Base-by-base conservation (phyloP, 2,797 vertebrate genomes). In the Denticeps clupeoides region DNA sequence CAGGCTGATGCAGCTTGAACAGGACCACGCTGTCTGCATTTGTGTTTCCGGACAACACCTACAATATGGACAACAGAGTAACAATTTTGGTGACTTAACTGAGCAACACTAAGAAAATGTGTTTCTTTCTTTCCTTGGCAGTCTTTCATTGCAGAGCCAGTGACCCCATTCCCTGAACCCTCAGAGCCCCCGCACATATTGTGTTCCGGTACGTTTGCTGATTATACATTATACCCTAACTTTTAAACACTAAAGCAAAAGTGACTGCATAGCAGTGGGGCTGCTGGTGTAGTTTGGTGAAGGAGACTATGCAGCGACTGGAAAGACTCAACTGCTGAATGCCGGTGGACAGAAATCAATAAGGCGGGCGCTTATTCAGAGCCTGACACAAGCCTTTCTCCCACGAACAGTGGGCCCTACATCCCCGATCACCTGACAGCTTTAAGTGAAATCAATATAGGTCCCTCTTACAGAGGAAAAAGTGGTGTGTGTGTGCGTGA, bases 1-100 rank as follows among this genome's bases (percentile, higher is more conserved):
- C 86, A 0, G 82, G 82, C 58, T 89, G 85, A 58, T 89, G 84
- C 35, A 97, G 88, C 56, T 89, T 88, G 60, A 87, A 82, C 58
- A 86, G 81, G 23, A 96, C 74, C 1, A 97, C 92, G 16, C 82
- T 93, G 77, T 97, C 92, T 12, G 93, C 90, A 22, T 97, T 97
- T 21, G 72, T 81, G 65, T 97, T 97, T 31, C 91, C 93, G 57
- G 83, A 72, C 71, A 97, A 91, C 5, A 81, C 88, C 93, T 97
- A 49, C 3, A 68, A 23, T 5, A 56, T 11, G 40, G 5, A 15
- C 7, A 29, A 7, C 13, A 9, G 8, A 31, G 24, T 32, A 11
- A 4, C 7, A 22, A 8, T 13, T 4, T 18, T 3, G 31, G 13
- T 11, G 18, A 9, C 26, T 44, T 24, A 16, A 29, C n/a, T n/a